These are phyloP conservation scores for Gambusia affinis DNA, from an alignment of 2,113 vertebrate genomes.

Conservation along the genomic window DNA sequence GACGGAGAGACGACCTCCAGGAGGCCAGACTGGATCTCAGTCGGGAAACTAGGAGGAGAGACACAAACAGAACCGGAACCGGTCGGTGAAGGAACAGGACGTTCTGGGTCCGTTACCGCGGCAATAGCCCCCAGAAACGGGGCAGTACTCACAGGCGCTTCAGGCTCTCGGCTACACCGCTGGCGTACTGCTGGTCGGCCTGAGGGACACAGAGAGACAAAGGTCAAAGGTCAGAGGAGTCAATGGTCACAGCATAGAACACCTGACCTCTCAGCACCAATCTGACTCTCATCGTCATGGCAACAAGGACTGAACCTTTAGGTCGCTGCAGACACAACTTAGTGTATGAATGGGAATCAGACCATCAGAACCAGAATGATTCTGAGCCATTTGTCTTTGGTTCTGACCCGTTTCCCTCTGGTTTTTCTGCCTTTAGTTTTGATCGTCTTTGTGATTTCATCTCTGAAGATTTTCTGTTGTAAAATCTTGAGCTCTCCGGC, in stretches of 20 bases:
- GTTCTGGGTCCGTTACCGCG: slow-evolving; percentile 21
- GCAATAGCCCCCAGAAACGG: slow-evolving; percentile 35
- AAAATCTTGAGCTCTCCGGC: too few species aligned
- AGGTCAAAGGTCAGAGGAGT: not conserved
- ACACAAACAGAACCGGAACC: not conserved
- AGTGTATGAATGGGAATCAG: not conserved
- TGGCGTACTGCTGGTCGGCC: slow-evolving; percentile 81
- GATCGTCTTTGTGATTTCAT: too few species aligned
- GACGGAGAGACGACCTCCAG: slow-evolving; percentile 94
- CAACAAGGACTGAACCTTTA: not conserved
- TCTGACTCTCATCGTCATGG: not conserved
- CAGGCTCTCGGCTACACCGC: slow-evolving; percentile 79
- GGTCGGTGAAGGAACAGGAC: not conserved
- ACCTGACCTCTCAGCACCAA: not conserved
- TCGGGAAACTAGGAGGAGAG: slow-evolving; percentile 83
- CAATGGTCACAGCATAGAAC: not conserved
- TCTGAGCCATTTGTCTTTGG: too few species aligned
- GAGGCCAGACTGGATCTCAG: slow-evolving; percentile 91
- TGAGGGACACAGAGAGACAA: slow-evolving; percentile 40
- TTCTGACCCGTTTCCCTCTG: too few species aligned
- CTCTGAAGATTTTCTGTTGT: too few species aligned
- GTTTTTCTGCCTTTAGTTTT: too few species aligned
- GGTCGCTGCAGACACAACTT: too few species aligned
- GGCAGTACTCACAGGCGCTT: slow-evolving; percentile 78
- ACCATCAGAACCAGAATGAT: not conserved